Evolutionary conservation across 2,113 vertebrate genomes (phyloP).

Genomic region (Gymnorhina tibicen): DNA sequence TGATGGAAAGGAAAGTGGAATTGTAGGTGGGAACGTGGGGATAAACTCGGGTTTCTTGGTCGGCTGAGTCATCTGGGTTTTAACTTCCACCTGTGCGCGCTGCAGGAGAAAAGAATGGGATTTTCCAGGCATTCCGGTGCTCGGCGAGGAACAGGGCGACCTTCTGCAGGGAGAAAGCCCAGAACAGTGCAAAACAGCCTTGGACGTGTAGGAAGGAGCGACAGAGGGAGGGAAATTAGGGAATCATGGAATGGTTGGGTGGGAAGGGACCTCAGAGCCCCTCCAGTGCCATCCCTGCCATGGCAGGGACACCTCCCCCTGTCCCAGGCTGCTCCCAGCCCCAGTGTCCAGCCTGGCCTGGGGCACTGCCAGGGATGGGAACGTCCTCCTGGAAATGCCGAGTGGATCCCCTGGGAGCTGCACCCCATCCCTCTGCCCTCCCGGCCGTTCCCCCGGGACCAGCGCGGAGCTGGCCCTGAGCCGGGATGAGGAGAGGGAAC

Average conservation of each 20-base stretch:
- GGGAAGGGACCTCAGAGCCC: background rate
- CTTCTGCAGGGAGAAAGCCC: background rate
- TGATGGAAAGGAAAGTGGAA: background rate
- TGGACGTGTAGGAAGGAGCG: accelerated
- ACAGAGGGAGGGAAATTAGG: background rate
- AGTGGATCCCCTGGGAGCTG: background rate
- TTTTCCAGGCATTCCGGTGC: background rate
- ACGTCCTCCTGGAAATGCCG: background rate
- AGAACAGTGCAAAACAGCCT: background rate
- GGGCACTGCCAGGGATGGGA: background rate
- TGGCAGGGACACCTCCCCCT: background rate
- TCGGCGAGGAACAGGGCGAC: background rate
- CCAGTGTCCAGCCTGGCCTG: accelerated
- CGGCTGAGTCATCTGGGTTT: conserved; percentile 15
- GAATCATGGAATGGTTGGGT: accelerated
- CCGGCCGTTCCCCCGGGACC: background rate
- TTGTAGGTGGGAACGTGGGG: background rate
- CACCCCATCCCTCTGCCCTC: background rate
- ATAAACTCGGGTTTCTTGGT: background rate
- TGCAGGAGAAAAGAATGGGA: background rate
- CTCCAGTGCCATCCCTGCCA: background rate
- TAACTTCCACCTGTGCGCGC: background rate
- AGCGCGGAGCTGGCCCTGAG: background rate
- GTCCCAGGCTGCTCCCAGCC: background rate
- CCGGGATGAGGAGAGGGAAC: background rate